Conservation (phyloP, 2,113 vertebrate species). For the Rhinolophus ferrumequinum region DNA sequence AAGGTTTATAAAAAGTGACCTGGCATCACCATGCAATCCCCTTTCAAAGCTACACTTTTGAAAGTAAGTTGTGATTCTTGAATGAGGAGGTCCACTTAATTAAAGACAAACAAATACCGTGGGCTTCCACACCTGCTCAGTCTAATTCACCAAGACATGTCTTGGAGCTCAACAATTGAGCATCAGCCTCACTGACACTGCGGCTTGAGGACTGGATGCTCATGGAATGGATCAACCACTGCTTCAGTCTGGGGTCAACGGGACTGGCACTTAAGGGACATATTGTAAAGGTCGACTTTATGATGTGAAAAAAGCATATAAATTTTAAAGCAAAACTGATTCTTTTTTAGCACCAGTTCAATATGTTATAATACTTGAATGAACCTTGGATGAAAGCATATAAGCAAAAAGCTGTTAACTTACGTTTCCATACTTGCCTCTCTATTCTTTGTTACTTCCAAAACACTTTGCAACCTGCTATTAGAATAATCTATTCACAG, state of each 20-base stretch:
- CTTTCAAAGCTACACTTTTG: neutral
- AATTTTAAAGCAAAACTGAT: neutral
- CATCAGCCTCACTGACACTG: neutral
- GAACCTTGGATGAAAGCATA: neutral
- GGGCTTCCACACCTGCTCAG: neutral
- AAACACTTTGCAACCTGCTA: neutral
- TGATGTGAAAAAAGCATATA: neutral
- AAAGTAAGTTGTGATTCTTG: neutral
- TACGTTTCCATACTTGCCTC: neutral
- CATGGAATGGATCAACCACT: neutral
- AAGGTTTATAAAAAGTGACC: neutral
- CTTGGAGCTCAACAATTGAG: neutral
- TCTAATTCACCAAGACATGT: neutral
- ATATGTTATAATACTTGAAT: neutral
- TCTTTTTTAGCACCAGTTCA: neutral
- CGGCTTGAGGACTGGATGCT: rapidly evolving
- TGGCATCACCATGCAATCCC: neutral
- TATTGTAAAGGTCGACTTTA: neutral
- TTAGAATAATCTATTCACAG: neutral
- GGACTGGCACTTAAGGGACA: neutral
- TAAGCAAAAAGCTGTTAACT: neutral
- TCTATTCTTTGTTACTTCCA: neutral
- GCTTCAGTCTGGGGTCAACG: neutral
- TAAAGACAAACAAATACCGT: neutral
- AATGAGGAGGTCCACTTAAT: neutral